Percentiles rank a stretch among this genome's conserved stretches.
Conservation (phyloP, 2,113 vertebrate species). For the Indicator maculatus region DNA sequence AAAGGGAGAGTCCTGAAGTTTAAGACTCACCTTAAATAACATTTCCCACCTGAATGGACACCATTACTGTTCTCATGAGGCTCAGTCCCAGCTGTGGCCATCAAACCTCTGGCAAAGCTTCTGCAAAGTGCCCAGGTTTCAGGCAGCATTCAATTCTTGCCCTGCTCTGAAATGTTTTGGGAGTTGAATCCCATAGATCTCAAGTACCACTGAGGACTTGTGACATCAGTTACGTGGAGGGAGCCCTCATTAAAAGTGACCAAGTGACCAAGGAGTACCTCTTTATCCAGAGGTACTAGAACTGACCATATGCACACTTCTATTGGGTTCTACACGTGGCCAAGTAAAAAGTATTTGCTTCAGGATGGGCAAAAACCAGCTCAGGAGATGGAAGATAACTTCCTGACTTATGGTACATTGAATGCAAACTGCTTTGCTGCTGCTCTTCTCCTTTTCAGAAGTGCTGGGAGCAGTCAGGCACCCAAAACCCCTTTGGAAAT, state of each 20-base stretch:
- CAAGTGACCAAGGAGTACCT: neutral
- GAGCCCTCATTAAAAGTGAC: neutral
- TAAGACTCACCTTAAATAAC: conserved; percentile 18
- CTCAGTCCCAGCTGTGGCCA: neutral
- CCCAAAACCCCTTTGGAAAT: neutral
- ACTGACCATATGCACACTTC: neutral
- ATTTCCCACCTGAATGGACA: conserved; percentile 22
- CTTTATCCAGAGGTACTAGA: neutral
- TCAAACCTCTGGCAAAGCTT: neutral
- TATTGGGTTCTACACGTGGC: neutral
- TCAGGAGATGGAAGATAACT: neutral
- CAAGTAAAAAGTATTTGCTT: neutral
- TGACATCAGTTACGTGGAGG: neutral
- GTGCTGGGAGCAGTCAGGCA: neutral
- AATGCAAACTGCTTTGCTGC: neutral
- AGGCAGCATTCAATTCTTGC: neutral
- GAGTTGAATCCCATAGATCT: neutral
- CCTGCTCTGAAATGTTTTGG: neutral
- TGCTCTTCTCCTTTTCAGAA: neutral
- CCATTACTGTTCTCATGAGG: neutral
- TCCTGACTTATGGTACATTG: neutral
- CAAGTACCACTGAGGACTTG: neutral
- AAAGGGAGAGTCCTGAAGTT: conserved; percentile 23
- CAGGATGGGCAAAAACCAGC: neutral
- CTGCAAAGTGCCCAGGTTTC: neutral